Evolutionary conservation across 2,888 invertebrate species (phyloP).

Genomic region (Chromoteleia sp.): DNA sequence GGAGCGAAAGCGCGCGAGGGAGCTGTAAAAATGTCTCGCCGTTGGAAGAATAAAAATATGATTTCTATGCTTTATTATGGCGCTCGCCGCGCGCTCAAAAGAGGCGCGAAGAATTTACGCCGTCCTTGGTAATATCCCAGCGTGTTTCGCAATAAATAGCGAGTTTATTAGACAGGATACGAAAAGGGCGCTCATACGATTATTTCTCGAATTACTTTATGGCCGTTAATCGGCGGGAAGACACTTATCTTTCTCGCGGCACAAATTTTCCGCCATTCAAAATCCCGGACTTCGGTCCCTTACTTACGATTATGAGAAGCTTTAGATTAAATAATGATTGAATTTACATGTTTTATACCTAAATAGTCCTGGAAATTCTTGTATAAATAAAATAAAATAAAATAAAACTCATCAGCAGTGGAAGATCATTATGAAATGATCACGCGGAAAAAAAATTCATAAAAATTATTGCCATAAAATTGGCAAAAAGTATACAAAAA

Average conservation of each 20-base stretch:
- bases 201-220: slow-evolving; percentile 56
- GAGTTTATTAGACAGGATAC: slow-evolving; percentile 55
- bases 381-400: too few species aligned
- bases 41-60: slow-evolving; percentile 53
- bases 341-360: neutral
- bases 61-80: slow-evolving; percentile 65
- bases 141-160: slow-evolving; percentile 61
- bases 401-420: too few species aligned
- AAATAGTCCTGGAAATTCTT: neutral
- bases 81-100: slow-evolving; percentile 30
- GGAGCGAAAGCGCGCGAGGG: slow-evolving; percentile 32
- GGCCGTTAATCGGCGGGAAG: slow-evolving; percentile 41
- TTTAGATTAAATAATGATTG: neutral
- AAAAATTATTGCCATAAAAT: too few species aligned
- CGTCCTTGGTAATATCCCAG: slow-evolving; percentile 59
- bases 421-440: too few species aligned
- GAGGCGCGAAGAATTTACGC: slow-evolving; percentile 61
- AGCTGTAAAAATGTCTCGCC: slow-evolving; percentile 57
- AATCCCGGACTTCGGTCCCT: slow-evolving; percentile 2
- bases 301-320: too few species aligned
- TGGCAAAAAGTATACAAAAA: too few species aligned
- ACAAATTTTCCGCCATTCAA: slow-evolving; percentile 24
- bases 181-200: slow-evolving; percentile 49
- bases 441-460: too few species aligned
- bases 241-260: slow-evolving; percentile 30